Conservation (phyloP, 2,113 vertebrate species). For the Phasianus colchicus region DNA sequence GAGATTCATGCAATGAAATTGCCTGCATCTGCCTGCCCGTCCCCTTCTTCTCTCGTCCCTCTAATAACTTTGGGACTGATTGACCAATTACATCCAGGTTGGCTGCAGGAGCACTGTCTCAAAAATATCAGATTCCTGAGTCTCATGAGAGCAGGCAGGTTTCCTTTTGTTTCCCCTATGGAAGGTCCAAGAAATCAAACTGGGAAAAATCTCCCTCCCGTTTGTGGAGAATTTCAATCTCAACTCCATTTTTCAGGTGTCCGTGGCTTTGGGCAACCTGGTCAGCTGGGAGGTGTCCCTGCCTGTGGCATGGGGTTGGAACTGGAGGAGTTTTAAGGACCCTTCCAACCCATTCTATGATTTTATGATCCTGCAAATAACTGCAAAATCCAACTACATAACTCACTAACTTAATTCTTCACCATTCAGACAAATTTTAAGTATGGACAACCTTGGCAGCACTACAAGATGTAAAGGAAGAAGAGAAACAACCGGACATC, state of each 20-base stretch:
- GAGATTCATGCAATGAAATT: conserved; percentile 7
- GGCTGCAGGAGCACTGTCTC: conserved; percentile 10
- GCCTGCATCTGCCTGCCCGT: not conserved
- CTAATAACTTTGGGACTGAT: conserved; percentile 25
- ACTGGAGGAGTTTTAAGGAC: not conserved
- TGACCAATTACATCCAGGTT: not conserved
- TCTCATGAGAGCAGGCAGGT: conserved; percentile 41
- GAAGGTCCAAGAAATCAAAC: not conserved
- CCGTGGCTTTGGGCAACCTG: not conserved
- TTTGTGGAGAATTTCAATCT: not conserved
- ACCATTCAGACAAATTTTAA: not conserved
- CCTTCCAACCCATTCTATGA: not conserved
- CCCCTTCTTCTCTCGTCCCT: conserved; percentile 24
- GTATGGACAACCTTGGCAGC: rapidly evolving
- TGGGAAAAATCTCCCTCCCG: not conserved
- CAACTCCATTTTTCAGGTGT: not conserved
- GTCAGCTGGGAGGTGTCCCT: not conserved
- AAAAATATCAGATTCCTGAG: conserved; percentile 37
- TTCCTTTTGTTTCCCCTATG: not conserved
- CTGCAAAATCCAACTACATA: not conserved
- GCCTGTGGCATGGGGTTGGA: not conserved
- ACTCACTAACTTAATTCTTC: not conserved
- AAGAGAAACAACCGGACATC: not conserved
- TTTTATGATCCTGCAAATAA: not conserved
- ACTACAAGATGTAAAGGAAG: not conserved